phyloP scores from a whole-genome alignment of 2,888 invertebrate genomes.

The Cryptops parisi region DNA sequence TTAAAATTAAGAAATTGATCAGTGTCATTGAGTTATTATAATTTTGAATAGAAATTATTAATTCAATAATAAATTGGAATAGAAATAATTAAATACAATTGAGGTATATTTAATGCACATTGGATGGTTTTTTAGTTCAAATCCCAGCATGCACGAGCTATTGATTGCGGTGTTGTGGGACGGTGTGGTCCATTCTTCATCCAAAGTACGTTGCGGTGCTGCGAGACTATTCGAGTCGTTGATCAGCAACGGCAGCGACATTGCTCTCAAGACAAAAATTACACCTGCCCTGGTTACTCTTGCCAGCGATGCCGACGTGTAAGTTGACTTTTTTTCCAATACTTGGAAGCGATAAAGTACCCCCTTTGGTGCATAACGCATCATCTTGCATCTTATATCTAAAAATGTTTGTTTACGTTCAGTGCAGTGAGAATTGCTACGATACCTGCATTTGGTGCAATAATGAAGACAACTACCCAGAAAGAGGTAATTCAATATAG shows the following conservation, averaged over 20 bases:
- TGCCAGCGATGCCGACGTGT: conserved; percentile 51
- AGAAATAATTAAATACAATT: not conserved
- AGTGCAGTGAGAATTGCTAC: conserved; percentile 45
- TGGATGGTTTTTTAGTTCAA: conserved; percentile 23
- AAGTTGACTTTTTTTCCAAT: conserved; percentile 28
- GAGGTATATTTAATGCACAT: no score
- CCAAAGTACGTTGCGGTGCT: conserved; percentile 44
- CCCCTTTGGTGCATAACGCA: not conserved
- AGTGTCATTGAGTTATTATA: no score
- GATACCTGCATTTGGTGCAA: conserved; percentile 45
- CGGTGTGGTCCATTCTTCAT: conserved; percentile 49
- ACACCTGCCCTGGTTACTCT: conserved; percentile 54
- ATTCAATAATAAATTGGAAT: no score
- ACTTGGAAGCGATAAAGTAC: not conserved
- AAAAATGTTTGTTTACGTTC: conserved; percentile 17
- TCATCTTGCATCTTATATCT: not conserved
- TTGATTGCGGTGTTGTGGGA: conserved; percentile 50
- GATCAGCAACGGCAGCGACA: conserved; percentile 41
- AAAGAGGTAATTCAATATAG: no score
- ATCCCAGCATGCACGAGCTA: conserved; percentile 38
- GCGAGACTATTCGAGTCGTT: conserved; percentile 44
- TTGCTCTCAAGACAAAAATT: conserved; percentile 42
- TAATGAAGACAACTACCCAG: conserved; percentile 36
- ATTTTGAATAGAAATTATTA: no score
- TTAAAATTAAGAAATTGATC: no score